These are phyloP conservation scores for Neogale vison DNA, from an alignment of 2,113 vertebrate genomes.

Conservation along the genomic window DNA sequence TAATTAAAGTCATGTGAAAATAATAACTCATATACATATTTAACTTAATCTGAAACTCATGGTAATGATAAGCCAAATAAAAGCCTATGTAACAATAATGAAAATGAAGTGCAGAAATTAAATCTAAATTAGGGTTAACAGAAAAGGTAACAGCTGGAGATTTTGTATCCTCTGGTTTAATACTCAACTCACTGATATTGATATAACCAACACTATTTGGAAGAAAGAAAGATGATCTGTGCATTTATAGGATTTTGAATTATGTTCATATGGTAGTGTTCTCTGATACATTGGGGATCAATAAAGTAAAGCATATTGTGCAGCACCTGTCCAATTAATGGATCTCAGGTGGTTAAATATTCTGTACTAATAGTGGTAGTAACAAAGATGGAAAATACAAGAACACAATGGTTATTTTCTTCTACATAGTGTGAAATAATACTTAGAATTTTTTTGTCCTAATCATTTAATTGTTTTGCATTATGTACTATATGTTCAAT, in stretches of 20 bases:
- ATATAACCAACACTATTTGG: not conserved
- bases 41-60: not conserved
- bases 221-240: not conserved
- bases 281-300: not conserved
- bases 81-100: not conserved
- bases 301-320: not conserved
- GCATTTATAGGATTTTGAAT: not conserved
- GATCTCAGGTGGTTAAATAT: not conserved
- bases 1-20: not conserved
- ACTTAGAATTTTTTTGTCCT: not conserved
- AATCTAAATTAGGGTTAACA: not conserved
- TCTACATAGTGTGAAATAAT: not conserved
- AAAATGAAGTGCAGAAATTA: slow-evolving; percentile 1
- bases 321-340: not conserved
- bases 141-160: not conserved
- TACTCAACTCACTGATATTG: not conserved
- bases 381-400: not conserved
- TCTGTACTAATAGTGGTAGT: not conserved
- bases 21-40: not conserved
- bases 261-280: not conserved
- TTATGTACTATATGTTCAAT: not conserved
- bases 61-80: not conserved
- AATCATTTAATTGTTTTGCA: not conserved
- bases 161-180: not conserved
- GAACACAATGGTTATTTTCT: not conserved